Percentiles rank a stretch among this genome's conserved stretches.
These are phyloP conservation scores for Exaiptasia diaphana DNA, from an alignment of 64 coral and sea anemone species.

Conservation along the genomic window DNA sequence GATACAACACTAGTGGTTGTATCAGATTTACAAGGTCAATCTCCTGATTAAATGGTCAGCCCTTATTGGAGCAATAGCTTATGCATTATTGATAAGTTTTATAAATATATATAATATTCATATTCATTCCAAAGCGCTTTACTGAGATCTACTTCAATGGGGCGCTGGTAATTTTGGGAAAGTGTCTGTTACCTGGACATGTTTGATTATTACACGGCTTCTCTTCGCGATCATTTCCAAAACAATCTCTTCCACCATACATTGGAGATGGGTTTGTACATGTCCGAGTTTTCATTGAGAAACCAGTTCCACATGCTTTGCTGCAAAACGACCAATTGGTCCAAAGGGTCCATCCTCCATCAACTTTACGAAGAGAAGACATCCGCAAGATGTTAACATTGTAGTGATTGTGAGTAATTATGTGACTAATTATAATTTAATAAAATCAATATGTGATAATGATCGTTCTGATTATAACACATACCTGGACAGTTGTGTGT, in stretches of 20 bases:
- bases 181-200: slow-evolving; percentile 58
- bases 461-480: too few relatives aligned
- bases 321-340: not conserved
- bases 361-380: not conserved
- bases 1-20: not conserved
- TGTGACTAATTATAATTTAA: too few relatives aligned
- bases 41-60: not conserved
- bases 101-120: not conserved
- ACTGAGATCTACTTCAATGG: not conserved
- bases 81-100: not conserved
- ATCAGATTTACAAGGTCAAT: not conserved
- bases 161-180: too few relatives aligned
- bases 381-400: too few relatives aligned
- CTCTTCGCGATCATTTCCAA: not conserved
- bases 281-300: not conserved
- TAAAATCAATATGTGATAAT: too few relatives aligned
- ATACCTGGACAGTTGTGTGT: not conserved
- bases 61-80: not conserved
- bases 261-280: slow-evolving; percentile 38
- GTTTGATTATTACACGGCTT: slow-evolving; percentile 5
- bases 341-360: slow-evolving; percentile 37
- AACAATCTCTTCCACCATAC: slow-evolving; percentile 45
- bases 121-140: not conserved
- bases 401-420: too few relatives aligned
- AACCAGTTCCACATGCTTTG: slow-evolving; percentile 38